These are phyloP conservation scores for Drosophila putrida DNA, from an alignment of 2,888 invertebrate genomes.

Conservation along the genomic window DNA sequence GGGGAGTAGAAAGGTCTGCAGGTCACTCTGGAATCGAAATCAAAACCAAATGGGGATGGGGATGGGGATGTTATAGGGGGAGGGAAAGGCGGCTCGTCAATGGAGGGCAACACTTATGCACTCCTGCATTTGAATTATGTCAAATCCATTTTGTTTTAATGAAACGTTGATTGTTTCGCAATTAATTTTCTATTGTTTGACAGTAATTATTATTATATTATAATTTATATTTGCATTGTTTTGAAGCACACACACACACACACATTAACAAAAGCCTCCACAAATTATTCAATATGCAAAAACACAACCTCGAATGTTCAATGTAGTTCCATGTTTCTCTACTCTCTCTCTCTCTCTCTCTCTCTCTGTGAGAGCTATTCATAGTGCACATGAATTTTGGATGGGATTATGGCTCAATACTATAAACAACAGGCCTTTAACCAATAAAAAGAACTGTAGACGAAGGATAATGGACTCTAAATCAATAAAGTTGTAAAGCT, in stretches of 20 bases:
- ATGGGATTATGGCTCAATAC: constrained; percentile 3
- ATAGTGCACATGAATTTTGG: constrained; percentile 32
- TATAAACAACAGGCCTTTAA: background rate
- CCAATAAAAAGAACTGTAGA: too few relatives aligned
- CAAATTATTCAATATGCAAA: constrained; percentile 47
- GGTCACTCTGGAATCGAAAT: constrained; percentile 23
- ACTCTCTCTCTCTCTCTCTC: too few relatives aligned
- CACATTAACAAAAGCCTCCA: constrained; percentile 12
- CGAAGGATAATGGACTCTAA: too few relatives aligned
- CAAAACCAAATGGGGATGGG: background rate
- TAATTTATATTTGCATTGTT: constrained; percentile 71
- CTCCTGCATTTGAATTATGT: constrained; percentile 85
- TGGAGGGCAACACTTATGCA: constrained; percentile 75
- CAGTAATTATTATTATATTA: constrained; percentile 80
- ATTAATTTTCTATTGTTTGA: constrained; percentile 80
- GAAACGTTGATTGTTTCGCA: constrained; percentile 81
- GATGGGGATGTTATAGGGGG: too few relatives aligned
- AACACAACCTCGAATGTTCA: constrained; percentile 35
- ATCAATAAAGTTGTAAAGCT: too few relatives aligned
- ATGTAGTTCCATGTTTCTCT: constrained; percentile 8
- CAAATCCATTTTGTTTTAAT: constrained; percentile 84
- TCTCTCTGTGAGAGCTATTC: background rate
- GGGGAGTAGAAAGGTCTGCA: constrained; percentile 15
- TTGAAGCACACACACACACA: constrained; percentile 34
- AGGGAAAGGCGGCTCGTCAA: constrained; percentile 28